Evolutionary conservation across 2,113 vertebrate species (phyloP), one percentile per base, ranked within the genome.

Genomic region (Actinemys pallida): DNA sequence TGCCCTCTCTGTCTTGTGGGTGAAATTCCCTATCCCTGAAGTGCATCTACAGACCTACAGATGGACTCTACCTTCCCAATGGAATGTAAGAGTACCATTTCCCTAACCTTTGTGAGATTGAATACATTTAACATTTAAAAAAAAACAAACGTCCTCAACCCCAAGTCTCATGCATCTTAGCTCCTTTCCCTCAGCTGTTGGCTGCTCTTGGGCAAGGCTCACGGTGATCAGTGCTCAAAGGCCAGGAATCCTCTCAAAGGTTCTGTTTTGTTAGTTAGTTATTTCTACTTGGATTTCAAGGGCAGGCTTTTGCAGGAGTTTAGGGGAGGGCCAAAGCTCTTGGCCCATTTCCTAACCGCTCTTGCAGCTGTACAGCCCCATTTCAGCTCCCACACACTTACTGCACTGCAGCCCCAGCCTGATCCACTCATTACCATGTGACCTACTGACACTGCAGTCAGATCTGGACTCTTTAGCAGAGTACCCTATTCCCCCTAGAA

Each of bases 401-500:
- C 76, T n/a, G 54, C 39, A 31, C 5, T 76, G 62, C 92, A 88
- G 87, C 31, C 59, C 81, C 90, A 49, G 81, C n/a, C 47, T 94
- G 86, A 92, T 94, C 80, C 53, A 45, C 86, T 81, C 57, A 8
- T 90, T 53, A 84, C 42, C 50, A 31, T 65, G 49, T 87, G 93
- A 93, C 65, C 88, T 94, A 83, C 83, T 94, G 86, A 90, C 47
- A 50, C 84, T 83, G 19, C 79, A 89, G 56, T 88, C 89, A 91
- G 89, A 93, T 83, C 83, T 96, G 79, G 62, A 54, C 45, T 86
- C 88, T 53, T 90, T 90, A 92, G 85, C 79, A 76, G 47, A 90
- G 87, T 96, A 90, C 83, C 10, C 93, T 97, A 90, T 84, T 84
- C 54, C 86, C 94, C 35, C 54, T 94, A 90, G 93, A 96, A 97